Evolutionary conservation across 2,888 invertebrate genomes (phyloP), one percentile per base, ranked within the genome.

Genomic region (Dolichopus griseipennis): DNA sequence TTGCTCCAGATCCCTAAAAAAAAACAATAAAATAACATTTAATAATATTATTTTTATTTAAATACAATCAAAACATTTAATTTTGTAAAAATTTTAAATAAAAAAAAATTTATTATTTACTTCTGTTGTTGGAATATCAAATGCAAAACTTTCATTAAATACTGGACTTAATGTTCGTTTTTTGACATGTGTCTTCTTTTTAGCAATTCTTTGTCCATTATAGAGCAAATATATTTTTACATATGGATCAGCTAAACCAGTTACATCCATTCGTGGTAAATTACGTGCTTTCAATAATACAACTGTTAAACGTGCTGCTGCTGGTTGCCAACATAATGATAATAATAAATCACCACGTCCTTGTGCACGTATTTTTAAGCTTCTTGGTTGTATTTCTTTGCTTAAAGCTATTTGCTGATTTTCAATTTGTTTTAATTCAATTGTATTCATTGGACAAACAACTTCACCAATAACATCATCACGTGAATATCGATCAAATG

Each of bases 121-220:
- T 90, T 83, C 84, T 78, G 84, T 87, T 66, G 90, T 88, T 21
- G 95, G 97, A 73, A 98, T 93, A 76, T 98, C 97, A 80, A 98
- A 98, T 68, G 96, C 93, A 83, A 99, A 97, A 67, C 96, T 96
- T 83, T 99, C 98, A 84, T 99, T 99, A 86, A 97, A 99, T 68
- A 99, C 97, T 0, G 98, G 99, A 84, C 95, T 96, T 75, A 97
- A 85, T 1, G 98, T 98, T 68, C 97, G 88, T 82, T 97, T 98
- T 87, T 97, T 97, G 66, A 98, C 97, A 81, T 97, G 97, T 0
- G 98, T 98, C 85, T 98, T 97, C 87, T 97, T 97, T 86, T 98
- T 99, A 66, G 96, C 95, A 76, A 98, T 93, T 72, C 97, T 90
- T 79, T 97, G 97, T n/a, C 95, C 94, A 83, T 98, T 96, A 84